A percentile compares a stretch with the other conserved stretches of the same genome.
Evolutionary conservation across 1,140 invertebrate species (phyloP).

Genomic region (Aradophagus sp.): DNA sequence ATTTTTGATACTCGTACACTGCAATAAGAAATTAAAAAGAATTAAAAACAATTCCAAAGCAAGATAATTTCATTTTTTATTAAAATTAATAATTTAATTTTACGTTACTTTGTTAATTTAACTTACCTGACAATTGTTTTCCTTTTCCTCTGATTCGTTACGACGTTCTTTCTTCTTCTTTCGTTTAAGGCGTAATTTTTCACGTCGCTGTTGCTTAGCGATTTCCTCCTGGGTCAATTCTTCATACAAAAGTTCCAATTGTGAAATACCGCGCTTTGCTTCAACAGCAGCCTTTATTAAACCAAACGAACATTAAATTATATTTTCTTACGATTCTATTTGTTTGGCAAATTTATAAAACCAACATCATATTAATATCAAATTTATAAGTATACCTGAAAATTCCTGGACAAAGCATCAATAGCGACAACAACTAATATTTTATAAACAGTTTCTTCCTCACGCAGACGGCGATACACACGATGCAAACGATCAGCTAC

Average conservation of each 20-base stretch:
- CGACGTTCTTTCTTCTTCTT: constrained; percentile 85
- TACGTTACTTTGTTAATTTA: constrained; percentile 7
- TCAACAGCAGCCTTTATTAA: constrained; percentile 84
- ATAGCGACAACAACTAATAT: constrained; percentile 91
- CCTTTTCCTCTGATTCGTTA: constrained; percentile 75
- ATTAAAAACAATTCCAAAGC: no score
- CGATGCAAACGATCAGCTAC: constrained; percentile 90
- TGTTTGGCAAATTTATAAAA: neutral
- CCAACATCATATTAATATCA: no score
- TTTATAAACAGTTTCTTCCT: constrained; percentile 93
- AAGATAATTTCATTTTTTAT: no score
- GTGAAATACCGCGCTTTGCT: constrained; percentile 89
- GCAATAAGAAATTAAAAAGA: no score
- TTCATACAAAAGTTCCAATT: constrained; percentile 87
- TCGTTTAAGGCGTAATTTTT: constrained; percentile 89
- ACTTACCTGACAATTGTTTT: constrained; percentile 73
- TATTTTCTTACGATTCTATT: neutral
- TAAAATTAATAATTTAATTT: no score
- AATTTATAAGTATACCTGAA: constrained; percentile 76
- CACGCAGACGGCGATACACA: constrained; percentile 87
- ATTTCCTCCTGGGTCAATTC: constrained; percentile 89
- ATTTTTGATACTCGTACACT: constrained; percentile 58
- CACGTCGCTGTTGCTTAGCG: constrained; percentile 86
- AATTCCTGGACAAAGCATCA: constrained; percentile 89
- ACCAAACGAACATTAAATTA: neutral